phyloP scores from a whole-genome alignment of 2,888 invertebrate genomes.

The Cosmia trapezina region DNA sequence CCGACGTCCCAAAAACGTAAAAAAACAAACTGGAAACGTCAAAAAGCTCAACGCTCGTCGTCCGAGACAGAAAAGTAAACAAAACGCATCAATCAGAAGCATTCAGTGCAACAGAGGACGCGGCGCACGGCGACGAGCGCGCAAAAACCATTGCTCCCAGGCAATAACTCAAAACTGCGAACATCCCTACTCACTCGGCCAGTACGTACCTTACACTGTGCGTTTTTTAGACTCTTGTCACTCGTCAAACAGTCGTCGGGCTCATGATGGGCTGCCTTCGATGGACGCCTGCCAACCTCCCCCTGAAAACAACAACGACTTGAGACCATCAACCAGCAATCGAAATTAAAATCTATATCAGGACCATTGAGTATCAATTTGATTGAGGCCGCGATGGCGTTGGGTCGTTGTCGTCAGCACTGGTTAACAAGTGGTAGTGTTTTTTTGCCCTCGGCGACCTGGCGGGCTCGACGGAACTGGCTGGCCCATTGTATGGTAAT shows the following conservation, averaged over 20 bases:
- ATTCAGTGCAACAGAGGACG: constrained; percentile 59
- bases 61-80: constrained; percentile 77
- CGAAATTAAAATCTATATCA: constrained; percentile 53
- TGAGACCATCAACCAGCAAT: constrained; percentile 42
- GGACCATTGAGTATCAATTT: constrained; percentile 64
- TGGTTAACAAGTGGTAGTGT: constrained; percentile 83
- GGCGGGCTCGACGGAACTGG: constrained; percentile 88
- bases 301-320: constrained; percentile 56
- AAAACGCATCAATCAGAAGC: constrained; percentile 79
- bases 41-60: constrained; percentile 65
- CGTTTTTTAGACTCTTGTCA: constrained; percentile 88
- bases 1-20: constrained; percentile 61
- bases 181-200: constrained; percentile 74
- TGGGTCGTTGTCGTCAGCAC: constrained; percentile 65
- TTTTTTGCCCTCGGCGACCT: constrained; percentile 89
- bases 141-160: constrained; percentile 73
- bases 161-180: constrained; percentile 87
- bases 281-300: constrained; percentile 88
- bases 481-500: constrained; percentile 90
- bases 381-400: constrained; percentile 41
- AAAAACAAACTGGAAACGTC: constrained; percentile 68
- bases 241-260: constrained; percentile 87
- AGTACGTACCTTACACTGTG: constrained; percentile 84
- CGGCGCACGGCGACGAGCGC: constrained; percentile 61
- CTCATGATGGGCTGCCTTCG: constrained; percentile 88